Evolutionary conservation across 1,140 invertebrate genomes (phyloP).

Genomic region (Frieseomelitta varia): DNA sequence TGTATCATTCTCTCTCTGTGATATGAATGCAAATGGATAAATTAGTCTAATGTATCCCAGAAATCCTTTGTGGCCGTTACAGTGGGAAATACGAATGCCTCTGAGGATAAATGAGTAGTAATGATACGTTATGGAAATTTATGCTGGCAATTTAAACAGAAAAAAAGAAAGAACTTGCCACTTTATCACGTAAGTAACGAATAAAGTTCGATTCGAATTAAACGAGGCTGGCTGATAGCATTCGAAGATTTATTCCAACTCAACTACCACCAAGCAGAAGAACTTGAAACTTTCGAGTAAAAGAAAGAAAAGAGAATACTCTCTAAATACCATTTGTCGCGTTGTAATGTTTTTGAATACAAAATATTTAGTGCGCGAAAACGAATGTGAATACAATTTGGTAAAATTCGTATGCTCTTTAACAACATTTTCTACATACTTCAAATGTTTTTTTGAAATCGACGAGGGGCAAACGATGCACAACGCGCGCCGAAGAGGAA

Average conservation of each 20-base stretch:
- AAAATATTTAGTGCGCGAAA: too few relatives aligned
- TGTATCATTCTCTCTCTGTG: not conserved
- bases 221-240: not conserved
- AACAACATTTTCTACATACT: not conserved
- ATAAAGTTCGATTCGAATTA: not conserved
- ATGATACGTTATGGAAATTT: conserved; percentile 23
- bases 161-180: not conserved
- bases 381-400: too few relatives aligned
- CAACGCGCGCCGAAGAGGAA: not conserved
- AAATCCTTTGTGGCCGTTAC: not conserved
- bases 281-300: too few relatives aligned
- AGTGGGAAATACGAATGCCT: not conserved
- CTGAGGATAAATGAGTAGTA: not conserved
- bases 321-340: too few relatives aligned
- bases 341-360: too few relatives aligned
- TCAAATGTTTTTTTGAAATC: not conserved
- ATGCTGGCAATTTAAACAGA: not conserved
- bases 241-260: not conserved
- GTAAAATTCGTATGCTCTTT: too few relatives aligned
- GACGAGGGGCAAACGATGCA: not conserved
- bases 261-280: not conserved
- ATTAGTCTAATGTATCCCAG: conserved; percentile 8
- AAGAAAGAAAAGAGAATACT: too few relatives aligned
- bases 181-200: not conserved
- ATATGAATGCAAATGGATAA: conserved; percentile 6